phyloP scores from a whole-genome alignment of 2,888 invertebrate species.

The Celastrina argiolus region DNA sequence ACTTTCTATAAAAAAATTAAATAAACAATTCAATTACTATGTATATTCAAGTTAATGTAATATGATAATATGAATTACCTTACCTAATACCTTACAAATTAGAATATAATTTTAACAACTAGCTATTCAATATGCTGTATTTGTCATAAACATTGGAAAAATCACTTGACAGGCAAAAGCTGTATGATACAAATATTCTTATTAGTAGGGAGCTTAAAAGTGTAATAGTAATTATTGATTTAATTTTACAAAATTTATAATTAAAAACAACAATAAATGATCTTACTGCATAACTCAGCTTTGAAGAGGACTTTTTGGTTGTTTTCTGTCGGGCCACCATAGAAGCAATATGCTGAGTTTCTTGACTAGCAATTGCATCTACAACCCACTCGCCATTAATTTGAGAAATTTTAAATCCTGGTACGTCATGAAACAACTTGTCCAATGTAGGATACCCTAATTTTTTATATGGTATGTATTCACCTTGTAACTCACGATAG shows the following conservation, averaged over 20 bases:
- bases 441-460: slow-evolving; percentile 79
- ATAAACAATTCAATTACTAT: no score
- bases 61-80: no score
- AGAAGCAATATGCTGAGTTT: slow-evolving; percentile 78
- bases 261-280: slow-evolving; percentile 7
- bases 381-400: slow-evolving; percentile 75
- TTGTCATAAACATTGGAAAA: no score
- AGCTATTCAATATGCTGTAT: no score
- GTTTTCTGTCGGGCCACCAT: slow-evolving; percentile 70
- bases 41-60: no score
- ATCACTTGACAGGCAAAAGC: no score
- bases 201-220: no score
- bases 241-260: background rate
- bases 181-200: no score
- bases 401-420: slow-evolving; percentile 75
- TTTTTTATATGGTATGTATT: slow-evolving; percentile 78
- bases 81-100: no score
- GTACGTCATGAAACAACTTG: slow-evolving; percentile 77
- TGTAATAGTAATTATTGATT: background rate
- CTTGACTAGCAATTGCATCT: slow-evolving; percentile 76
- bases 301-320: slow-evolving; percentile 56
- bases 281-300: slow-evolving; percentile 53
- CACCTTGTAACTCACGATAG: slow-evolving; percentile 80
- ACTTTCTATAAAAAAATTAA: no score
- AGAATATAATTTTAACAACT: no score